Evolutionary conservation across 2,797 vertebrate genomes (phyloP).

Genomic region (Falco novaeseelandiae): DNA sequence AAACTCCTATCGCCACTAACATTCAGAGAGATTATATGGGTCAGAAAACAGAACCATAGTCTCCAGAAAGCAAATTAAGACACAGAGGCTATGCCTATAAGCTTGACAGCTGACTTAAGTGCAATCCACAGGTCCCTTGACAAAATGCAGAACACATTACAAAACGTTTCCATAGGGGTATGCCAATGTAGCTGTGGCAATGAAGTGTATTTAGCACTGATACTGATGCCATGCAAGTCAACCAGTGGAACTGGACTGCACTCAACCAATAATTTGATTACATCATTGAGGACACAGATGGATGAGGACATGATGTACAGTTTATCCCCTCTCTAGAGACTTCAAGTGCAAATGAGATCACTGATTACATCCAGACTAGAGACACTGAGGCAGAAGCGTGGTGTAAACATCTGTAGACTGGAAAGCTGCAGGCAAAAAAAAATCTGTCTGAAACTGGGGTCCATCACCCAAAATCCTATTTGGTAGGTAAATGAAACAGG

Average conservation of each 20-base stretch:
- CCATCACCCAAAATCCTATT: background rate
- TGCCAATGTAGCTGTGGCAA: background rate
- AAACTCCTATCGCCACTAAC: background rate
- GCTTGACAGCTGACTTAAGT: background rate
- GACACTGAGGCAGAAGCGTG: conserved; percentile 29
- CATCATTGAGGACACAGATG: conserved; percentile 23
- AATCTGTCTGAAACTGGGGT: background rate
- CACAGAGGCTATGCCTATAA: background rate
- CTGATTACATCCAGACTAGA: conserved; percentile 53
- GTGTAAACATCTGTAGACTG: background rate
- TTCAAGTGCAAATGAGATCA: conserved; percentile 42
- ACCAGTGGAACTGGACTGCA: background rate
- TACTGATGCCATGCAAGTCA: background rate
- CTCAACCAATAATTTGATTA: background rate
- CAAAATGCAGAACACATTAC: background rate
- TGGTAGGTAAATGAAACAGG: background rate
- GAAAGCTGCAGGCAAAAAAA: background rate
- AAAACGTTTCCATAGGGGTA: background rate
- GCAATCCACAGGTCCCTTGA: background rate
- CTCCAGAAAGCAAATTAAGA: background rate
- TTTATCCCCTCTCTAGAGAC: conserved; percentile 25
- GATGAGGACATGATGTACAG: background rate
- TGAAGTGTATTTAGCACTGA: background rate
- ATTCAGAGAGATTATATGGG: background rate
- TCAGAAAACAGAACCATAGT: background rate